Percentiles rank a stretch among this genome's conserved stretches.
phyloP scores from a whole-genome alignment of 2,888 invertebrate genomes.

The Vesta saturnalis region DNA sequence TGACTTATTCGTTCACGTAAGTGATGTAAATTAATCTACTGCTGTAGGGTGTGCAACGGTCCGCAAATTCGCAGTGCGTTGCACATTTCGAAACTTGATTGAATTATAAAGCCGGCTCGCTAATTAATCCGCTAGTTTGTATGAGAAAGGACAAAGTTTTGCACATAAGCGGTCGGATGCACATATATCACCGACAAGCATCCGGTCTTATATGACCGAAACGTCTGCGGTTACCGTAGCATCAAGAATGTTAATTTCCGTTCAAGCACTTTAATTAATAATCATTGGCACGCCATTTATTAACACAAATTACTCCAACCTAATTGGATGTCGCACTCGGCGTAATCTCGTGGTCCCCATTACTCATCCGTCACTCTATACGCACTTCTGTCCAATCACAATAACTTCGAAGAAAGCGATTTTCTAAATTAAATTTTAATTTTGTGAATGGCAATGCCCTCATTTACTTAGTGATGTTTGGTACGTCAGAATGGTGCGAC shows the following conservation, averaged over 20 bases:
- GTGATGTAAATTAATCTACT: conserved; percentile 39
- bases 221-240: conserved; percentile 37
- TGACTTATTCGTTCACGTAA: conserved; percentile 30
- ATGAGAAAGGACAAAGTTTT: conserved; percentile 20
- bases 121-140: conserved; percentile 42
- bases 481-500: no score
- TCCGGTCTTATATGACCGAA: conserved; percentile 33
- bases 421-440: conserved; percentile 2
- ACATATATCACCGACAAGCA: conserved; percentile 32
- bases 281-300: conserved; percentile 60
- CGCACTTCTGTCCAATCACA: conserved; percentile 50
- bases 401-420: conserved; percentile 50
- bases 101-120: conserved; percentile 46
- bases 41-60: conserved; percentile 41
- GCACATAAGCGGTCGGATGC: conserved; percentile 29
- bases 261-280: conserved; percentile 58
- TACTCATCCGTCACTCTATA: conserved; percentile 51
- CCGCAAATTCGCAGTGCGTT: conserved; percentile 43
- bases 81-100: conserved; percentile 47
- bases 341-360: conserved; percentile 53
- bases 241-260: conserved; percentile 53
- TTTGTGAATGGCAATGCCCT: no score
- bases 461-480: no score
- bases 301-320: conserved; percentile 56
- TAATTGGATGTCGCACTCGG: conserved; percentile 58